A percentile compares a stretch with the other conserved stretches of the same genome.
Evolutionary conservation across 2,797 vertebrate genomes (phyloP).

Genomic region (Buceros bicornis): DNA sequence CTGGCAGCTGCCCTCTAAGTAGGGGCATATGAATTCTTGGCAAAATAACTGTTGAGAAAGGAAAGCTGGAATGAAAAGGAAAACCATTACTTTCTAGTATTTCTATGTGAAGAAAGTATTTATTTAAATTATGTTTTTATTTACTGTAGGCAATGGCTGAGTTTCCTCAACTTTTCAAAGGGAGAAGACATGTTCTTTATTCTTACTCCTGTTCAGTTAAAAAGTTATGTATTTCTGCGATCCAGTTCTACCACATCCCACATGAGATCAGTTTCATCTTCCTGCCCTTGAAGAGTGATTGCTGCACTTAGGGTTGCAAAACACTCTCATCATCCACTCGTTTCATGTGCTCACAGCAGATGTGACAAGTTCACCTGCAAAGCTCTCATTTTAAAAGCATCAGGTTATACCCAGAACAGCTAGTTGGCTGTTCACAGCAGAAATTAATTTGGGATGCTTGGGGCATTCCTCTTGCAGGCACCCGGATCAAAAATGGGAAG

Average conservation of each 20-base stretch:
- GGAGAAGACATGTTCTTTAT: not conserved
- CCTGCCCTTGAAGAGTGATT: not conserved
- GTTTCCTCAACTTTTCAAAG: constrained; percentile 23
- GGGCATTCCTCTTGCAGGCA: not conserved
- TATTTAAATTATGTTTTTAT: not conserved
- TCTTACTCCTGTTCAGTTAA: not conserved
- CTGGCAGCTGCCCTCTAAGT: not conserved
- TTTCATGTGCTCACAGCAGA: not conserved
- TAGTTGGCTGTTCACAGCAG: not conserved
- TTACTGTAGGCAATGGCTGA: not conserved
- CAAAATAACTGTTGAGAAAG: not conserved
- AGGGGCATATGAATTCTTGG: not conserved
- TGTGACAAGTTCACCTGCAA: not conserved
- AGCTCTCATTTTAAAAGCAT: not conserved
- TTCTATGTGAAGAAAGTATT: not conserved
- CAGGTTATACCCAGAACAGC: not conserved
- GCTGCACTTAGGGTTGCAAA: not conserved
- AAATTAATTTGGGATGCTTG: not conserved
- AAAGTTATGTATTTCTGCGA: not conserved
- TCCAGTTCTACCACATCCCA: not conserved
- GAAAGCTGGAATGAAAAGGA: not conserved
- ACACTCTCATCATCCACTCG: not conserved
- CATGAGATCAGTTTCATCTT: not conserved
- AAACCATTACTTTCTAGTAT: not conserved
- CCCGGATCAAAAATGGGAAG: not conserved